Base-by-base conservation (phyloP, 2,113 vertebrate genomes). In the Ascaphus truei region DNA sequence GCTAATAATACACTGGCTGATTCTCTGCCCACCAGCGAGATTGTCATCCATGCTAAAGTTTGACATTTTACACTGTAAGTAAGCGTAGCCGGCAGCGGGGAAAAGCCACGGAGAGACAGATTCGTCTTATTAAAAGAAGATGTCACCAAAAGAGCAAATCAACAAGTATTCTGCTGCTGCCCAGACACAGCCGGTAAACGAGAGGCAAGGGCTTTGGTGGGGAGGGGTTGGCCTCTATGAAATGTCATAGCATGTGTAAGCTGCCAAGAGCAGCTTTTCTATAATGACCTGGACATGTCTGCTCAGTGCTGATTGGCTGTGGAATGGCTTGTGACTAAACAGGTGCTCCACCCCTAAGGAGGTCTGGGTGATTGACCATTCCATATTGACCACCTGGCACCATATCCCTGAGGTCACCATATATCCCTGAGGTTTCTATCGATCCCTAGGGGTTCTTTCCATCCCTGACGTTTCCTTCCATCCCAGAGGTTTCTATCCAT, bases 31-130 rank as follows among this genome's bases (percentile, higher is more conserved):
- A 79, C 81, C n/a, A 85, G 85, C 83, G 80, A 74, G 81, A 75
- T 84, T 86, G 85, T 88, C 87, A 88, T 83, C 81, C 78, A 79
- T 82, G 83, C 83, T 84, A 73, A 81, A 84, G 80, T 84, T 66
- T 88, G 86, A 89, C 86, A 89, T 86, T 88, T 90, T 89, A 87
- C 86, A 88, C 84, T 86, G 84, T 84, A 84, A 85, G 82, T 80
- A 85, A 87, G 83, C 86, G 77, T 79, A 83, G 77, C 86, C 84
- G 71, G 81, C 84, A 85, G 89, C 83, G 16, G 81, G 77, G 29
- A 37, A 37, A 79, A 84, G 81, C 77, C 73, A 80, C 86, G 79
- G 75, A 79, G 77, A 90, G 86, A 88, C 81, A 83, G 80, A 85
- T 86, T 80, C 84, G 33, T 81, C 81, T 87, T 82, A 85, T 86